Evolutionary conservation across 2,113 vertebrate species (phyloP).

Genomic region (Tinamus guttatus): DNA sequence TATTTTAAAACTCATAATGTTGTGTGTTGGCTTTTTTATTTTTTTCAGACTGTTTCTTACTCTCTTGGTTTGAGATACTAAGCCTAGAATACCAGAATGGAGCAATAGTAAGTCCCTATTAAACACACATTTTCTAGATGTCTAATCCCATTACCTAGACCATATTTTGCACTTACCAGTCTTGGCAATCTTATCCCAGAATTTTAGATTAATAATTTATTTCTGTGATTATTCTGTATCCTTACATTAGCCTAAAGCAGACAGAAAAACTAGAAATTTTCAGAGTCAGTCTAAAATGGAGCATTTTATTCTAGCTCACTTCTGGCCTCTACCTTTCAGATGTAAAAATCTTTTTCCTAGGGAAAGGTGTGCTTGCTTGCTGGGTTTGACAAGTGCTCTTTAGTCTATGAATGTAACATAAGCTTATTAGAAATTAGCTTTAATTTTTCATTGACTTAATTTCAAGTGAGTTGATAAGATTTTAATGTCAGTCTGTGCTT

Average conservation of each 20-base stretch:
- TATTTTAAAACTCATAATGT: not conserved
- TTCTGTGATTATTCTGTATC: conserved; percentile 60
- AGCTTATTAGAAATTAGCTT: conserved; percentile 82
- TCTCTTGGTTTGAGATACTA: not conserved
- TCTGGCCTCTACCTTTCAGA: conserved; percentile 29
- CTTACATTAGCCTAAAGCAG: conserved; percentile 41
- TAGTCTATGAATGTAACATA: conserved; percentile 67
- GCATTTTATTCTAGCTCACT: not conserved
- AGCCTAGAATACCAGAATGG: not conserved
- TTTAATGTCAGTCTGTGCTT: conserved; percentile 87
- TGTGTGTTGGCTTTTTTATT: not conserved
- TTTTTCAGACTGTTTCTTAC: not conserved
- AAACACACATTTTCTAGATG: conserved; percentile 47
- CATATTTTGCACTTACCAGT: conserved; percentile 38
- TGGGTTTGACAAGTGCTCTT: conserved; percentile 35
- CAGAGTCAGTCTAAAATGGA: conserved; percentile 12
- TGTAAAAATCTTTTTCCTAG: conserved; percentile 12
- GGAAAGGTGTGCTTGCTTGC: conserved; percentile 32
- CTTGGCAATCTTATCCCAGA: conserved; percentile 46
- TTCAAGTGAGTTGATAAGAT: conserved; percentile 86
- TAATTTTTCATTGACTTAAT: conserved; percentile 89
- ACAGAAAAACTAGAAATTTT: not conserved
- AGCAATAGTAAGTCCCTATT: conserved; percentile 7
- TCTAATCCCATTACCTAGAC: conserved; percentile 41
- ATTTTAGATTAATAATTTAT: conserved; percentile 64